Evolutionary conservation across 2,113 vertebrate species (phyloP), one percentile per base, ranked within the genome.

Genomic region (Setophaga petechia): DNA sequence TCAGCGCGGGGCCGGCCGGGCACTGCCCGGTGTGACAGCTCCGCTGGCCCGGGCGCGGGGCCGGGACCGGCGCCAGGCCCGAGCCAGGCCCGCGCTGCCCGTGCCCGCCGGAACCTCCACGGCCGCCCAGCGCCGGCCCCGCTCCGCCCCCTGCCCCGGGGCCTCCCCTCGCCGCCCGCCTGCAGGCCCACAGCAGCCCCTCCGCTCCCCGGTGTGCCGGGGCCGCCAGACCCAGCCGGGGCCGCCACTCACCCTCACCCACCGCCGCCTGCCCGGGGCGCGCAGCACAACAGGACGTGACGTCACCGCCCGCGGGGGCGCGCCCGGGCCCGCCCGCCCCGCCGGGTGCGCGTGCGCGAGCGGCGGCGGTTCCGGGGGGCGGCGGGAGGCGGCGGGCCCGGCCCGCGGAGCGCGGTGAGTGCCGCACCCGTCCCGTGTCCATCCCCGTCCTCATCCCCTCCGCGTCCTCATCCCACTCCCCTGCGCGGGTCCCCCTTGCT

Each of bases 381-480:
- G 51, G 51, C 51, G 51, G 51, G 51, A 6, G 51, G 51, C 51
- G 51, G 51, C 51, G 31, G 76, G 62, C 2, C 6, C 41, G 51
- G 77, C 77, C 51, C 62, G 77, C 33, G 51, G 41, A 57, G 63
- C 41, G 77, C 52, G 78, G 78, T 57, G 63, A 81, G 78, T 81
- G 52, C n/a, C 41, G 51, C 7, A 3, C 7, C 28, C 16, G 27
- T 10, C 15, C 25, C 1, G 15, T 1, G 2, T 0, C 37, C 39
- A 0, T 14, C 62, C 59, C 7, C 4, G 1, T 12, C 22, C 28
- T 8, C 2, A 1, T 30, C 7, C 8, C 21, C 13, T 15, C 33
- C 55, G 55, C 8, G 7, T n/a, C 44, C 55, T 31, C 20, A 4
- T 12, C 58, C 47, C 39, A 0, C 2, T 11, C 10, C 27, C 33